Conservation (phyloP, 2,888 invertebrate genomes). For the Azorinus chamasolen region DNA sequence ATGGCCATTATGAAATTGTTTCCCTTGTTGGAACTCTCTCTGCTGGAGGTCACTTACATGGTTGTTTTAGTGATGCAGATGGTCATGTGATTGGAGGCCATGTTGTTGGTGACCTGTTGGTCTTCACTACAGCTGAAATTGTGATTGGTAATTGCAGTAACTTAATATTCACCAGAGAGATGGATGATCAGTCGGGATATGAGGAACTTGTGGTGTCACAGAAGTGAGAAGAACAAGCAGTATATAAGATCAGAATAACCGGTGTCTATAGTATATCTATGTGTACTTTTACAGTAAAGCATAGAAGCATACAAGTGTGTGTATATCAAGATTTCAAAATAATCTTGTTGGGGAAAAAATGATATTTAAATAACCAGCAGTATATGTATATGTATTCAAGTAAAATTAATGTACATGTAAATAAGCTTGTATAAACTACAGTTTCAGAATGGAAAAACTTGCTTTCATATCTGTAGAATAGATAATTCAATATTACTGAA, state of each 20-base stretch:
- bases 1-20: constrained; percentile 85
- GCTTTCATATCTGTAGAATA: no score
- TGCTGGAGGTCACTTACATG: constrained; percentile 85
- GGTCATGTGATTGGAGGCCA: constrained; percentile 86
- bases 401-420: no score
- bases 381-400: no score
- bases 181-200: constrained; percentile 75
- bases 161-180: constrained; percentile 73
- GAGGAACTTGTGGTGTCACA: constrained; percentile 74
- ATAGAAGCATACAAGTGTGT: no score
- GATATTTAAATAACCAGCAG: no score
- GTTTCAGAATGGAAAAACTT: no score
- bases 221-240: not conserved
- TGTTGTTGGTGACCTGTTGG: constrained; percentile 84
- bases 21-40: constrained; percentile 86
- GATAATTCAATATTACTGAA: no score
- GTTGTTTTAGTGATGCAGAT: constrained; percentile 83
- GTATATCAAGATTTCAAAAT: no score
- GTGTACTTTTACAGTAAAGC: no score
- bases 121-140: constrained; percentile 87
- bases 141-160: constrained; percentile 79
- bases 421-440: no score
- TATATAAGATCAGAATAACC: not conserved
- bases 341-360: no score
- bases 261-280: not conserved